Percentiles rank a stretch among this genome's conserved stretches.
Conservation (phyloP, 2,797 vertebrate species). For the Bradypodion pumilum region DNA sequence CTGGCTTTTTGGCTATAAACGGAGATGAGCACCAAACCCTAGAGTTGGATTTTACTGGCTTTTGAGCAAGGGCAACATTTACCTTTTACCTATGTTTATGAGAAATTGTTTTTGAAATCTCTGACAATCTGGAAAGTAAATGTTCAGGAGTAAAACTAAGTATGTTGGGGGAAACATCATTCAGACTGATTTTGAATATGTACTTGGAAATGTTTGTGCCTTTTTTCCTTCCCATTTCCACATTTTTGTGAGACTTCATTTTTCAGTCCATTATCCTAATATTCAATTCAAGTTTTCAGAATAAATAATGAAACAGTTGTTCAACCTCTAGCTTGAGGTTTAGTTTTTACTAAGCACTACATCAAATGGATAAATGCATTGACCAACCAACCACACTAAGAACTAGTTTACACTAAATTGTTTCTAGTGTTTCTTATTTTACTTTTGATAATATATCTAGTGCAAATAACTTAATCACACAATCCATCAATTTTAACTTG, state of each 20-base stretch:
- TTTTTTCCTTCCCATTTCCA: background rate
- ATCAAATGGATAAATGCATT: no score
- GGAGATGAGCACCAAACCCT: no score
- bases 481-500: no score
- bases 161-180: background rate
- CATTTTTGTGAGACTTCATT: background rate
- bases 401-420: no score
- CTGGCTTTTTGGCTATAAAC: no score
- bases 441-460: no score
- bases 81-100: background rate
- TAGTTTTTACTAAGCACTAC: no score
- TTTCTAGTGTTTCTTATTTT: no score
- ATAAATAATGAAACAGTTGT: background rate
- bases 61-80: no score
- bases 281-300: background rate
- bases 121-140: background rate
- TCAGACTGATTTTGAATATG: background rate
- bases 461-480: no score
- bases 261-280: background rate
- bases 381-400: no score
- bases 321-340: background rate
- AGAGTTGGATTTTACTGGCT: no score
- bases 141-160: background rate
- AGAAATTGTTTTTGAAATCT: background rate
- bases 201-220: background rate